Percentiles rank a stretch among this genome's conserved stretches.
These are phyloP conservation scores for Psittacara wagleri DNA, from an alignment of 2,113 vertebrate genomes.

Conservation along the genomic window DNA sequence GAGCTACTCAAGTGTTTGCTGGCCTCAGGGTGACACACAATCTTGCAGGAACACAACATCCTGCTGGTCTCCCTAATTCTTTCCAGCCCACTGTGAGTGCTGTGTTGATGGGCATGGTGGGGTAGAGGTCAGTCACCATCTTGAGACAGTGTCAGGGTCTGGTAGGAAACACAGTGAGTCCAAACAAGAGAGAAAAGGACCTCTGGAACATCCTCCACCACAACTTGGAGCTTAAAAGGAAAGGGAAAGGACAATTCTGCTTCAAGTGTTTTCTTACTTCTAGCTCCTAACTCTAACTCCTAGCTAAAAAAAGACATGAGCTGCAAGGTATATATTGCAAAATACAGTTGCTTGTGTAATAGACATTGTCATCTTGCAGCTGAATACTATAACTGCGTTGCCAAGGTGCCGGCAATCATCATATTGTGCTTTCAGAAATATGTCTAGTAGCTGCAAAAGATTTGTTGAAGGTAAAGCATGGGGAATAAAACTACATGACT, in stretches of 20 bases:
- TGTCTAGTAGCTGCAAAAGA: background rate
- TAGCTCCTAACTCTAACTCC: background rate
- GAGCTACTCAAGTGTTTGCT: background rate
- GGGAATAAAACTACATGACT: background rate
- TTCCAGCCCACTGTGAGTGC: background rate
- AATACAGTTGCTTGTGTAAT: background rate
- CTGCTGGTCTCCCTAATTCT: background rate
- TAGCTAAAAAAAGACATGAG: background rate
- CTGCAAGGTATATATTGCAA: background rate
- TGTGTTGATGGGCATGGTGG: fast-evolving
- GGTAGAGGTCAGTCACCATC: background rate
- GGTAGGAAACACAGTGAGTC: background rate
- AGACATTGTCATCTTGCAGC: background rate
- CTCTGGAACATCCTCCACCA: background rate
- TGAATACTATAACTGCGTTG: fast-evolving
- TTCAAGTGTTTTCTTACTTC: background rate
- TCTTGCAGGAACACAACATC: fast-evolving
- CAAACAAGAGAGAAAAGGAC: background rate
- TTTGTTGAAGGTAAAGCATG: background rate
- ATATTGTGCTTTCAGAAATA: background rate
- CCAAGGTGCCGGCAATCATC: background rate
- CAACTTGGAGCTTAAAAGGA: background rate
- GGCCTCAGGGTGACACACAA: background rate
- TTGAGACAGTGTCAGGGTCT: background rate
- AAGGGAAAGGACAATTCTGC: background rate